phyloP scores from a whole-genome alignment of 2,113 vertebrate species.

The Dolichallabes microphthalmus region DNA sequence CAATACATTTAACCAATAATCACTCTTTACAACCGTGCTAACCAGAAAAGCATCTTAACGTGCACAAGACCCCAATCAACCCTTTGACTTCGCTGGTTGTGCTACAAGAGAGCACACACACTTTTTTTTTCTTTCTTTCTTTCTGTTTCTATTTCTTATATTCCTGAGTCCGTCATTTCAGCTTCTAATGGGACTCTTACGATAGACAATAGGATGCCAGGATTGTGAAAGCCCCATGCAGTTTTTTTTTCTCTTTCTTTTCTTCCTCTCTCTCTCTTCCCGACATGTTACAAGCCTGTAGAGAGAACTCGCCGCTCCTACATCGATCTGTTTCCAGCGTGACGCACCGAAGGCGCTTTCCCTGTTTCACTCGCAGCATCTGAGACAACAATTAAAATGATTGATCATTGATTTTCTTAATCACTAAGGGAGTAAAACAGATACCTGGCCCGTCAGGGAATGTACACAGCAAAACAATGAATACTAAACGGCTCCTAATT shows the following conservation, averaged over 20 bases:
- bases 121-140: too few species aligned
- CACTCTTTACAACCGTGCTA: background rate
- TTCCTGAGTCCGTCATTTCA: background rate
- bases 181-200: background rate
- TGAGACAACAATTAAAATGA: conserved; percentile 58
- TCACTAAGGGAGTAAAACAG: conserved; percentile 58
- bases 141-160: too few species aligned
- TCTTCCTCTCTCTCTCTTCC: too few species aligned
- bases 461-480: conserved; percentile 41
- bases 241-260: background rate
- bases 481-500: conserved; percentile 54
- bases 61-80: too few species aligned
- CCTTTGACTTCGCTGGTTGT: too few species aligned
- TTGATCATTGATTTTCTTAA: conserved; percentile 54
- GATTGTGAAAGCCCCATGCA: background rate
- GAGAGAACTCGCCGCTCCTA: background rate
- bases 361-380: conserved; percentile 37
- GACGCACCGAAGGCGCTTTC: conserved; percentile 35
- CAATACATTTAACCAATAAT: background rate
- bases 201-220: background rate
- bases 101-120: too few species aligned
- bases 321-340: conserved; percentile 43
- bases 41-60: background rate
- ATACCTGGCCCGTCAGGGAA: conserved; percentile 46
- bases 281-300: background rate